Conservation (phyloP, 2,113 vertebrate species). For the Aspidoscelis tigris region DNA sequence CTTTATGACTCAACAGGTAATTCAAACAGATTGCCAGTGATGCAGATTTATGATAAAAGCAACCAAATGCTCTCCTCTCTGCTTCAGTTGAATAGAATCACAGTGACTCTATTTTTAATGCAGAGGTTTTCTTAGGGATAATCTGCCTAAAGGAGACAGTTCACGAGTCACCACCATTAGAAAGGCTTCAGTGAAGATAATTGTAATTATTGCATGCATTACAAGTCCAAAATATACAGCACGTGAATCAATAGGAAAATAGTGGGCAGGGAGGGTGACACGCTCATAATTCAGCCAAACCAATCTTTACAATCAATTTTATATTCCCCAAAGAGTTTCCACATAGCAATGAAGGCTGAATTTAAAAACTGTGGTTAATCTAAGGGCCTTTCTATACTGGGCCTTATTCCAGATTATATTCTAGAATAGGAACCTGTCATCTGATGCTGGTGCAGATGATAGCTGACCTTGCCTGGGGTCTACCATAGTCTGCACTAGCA, state of each 20-base stretch:
- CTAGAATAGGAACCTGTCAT: no score
- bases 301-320: not conserved
- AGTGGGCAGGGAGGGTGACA: not conserved
- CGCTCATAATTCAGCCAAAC: not conserved
- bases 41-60: slow-evolving; percentile 49
- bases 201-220: slow-evolving; percentile 76
- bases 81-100: slow-evolving; percentile 72
- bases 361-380: no score
- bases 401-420: no score
- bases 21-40: slow-evolving; percentile 62
- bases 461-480: no score
- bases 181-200: slow-evolving; percentile 75
- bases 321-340: not conserved
- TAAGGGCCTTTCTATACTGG: no score
- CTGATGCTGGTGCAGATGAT: no score
- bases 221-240: slow-evolving; percentile 62
- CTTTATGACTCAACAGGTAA: slow-evolving; percentile 37
- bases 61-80: slow-evolving; percentile 64
- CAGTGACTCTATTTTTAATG: slow-evolving; percentile 67
- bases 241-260: slow-evolving; percentile 46
- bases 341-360: not conserved
- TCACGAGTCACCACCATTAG: slow-evolving; percentile 73
- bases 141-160: slow-evolving; percentile 72
- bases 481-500: no score
- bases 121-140: slow-evolving; percentile 68